Evolutionary conservation across 2,113 vertebrate genomes (phyloP).

Genomic region (Lontra canadensis): DNA sequence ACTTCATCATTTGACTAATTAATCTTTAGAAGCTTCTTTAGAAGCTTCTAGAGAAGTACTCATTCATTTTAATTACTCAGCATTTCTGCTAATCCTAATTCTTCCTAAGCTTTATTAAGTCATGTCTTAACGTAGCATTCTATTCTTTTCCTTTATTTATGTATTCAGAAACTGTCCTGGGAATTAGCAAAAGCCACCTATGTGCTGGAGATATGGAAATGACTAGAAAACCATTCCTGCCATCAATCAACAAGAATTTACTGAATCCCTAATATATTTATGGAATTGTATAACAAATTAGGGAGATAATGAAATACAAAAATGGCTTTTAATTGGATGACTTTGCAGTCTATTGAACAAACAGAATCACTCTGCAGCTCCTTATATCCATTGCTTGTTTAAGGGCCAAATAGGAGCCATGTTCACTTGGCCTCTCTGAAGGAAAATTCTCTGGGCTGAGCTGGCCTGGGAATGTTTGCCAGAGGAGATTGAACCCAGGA

Average conservation of each 20-base stretch:
- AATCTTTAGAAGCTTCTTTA: neutral
- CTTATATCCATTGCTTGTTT: neutral
- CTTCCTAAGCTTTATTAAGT: neutral
- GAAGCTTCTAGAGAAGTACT: neutral
- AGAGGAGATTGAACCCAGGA: neutral
- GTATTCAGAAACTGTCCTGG: neutral
- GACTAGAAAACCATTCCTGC: neutral
- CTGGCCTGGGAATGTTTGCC: neutral
- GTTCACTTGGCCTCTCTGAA: neutral
- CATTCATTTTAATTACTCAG: neutral
- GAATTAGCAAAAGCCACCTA: neutral
- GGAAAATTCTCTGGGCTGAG: neutral
- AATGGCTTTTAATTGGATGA: neutral
- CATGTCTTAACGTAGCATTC: neutral
- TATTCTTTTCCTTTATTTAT: neutral
- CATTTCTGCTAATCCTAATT: neutral
- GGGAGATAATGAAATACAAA: neutral
- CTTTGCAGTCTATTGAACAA: neutral
- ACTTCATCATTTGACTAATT: neutral
- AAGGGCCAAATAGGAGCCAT: neutral
- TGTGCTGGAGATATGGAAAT: neutral
- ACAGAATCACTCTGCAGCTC: neutral
- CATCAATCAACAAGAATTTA: neutral
- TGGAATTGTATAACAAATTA: neutral
- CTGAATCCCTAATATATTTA: neutral